Base-by-base conservation (phyloP, 2,113 vertebrate genomes). In the Recurvirostra avosetta region DNA sequence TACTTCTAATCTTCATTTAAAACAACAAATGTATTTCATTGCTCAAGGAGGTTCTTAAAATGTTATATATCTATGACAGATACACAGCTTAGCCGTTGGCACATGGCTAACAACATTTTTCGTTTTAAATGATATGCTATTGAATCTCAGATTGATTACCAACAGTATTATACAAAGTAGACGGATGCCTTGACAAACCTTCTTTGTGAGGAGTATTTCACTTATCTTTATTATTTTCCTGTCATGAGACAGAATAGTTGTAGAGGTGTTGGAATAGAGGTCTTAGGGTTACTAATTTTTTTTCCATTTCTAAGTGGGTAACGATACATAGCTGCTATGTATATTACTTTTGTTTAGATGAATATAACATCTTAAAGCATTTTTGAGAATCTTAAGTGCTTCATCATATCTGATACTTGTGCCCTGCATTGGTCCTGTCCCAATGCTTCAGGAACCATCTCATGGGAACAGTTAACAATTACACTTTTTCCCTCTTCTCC, bases 71-170 rank as follows among this genome's bases (percentile, higher is more conserved):
- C 63, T 71, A 20, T 80, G 61, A 81, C 19, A 96, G 52, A 52
- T 59, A 61, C 30, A 50, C 12, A 88, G 25, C 12, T 80, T 76
- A 92, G 27, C 25, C 0, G 3, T 22, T 50, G 52, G 30, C 13
- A 72, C 15, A 52, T 29, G 20, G 25, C 14, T 78, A 85, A 72
- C 8, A 56, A 38, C 40, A 29, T 78, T 43, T 71, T 88, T 59
- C 43, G 52, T 84, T 95, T 91, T 72, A 90, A 92, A 29, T 77
- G 8, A 32, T 67, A 21, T 83, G 63, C 83, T 38, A 74, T 49
- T 86, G 59, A 78, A 86, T 94, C 52, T 94, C 36, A 92, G 25
- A 66, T 52, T 87, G 41, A 45, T 38, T 91, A 56, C 74, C 58
- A 79, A 62, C 32, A 56, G 34, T 52, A 61, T 93, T 72, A 58